Conservation (phyloP, 2,113 vertebrate species). For the Strix aluco region DNA sequence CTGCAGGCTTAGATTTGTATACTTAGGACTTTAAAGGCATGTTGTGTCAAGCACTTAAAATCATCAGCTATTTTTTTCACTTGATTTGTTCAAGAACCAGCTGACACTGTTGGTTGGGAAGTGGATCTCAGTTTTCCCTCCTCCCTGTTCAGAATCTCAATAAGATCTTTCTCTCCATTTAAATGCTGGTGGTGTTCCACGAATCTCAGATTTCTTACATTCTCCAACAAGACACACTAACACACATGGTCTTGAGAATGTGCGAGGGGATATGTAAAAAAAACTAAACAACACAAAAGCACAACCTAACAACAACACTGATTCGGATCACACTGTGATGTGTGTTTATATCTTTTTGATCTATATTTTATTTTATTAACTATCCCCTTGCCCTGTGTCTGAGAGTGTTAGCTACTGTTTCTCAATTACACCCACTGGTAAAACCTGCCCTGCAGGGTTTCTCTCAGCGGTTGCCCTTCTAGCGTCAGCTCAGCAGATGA, state of each 20-base stretch:
- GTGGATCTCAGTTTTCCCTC: background rate
- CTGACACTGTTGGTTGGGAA: background rate
- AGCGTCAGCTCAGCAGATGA: constrained; percentile 62
- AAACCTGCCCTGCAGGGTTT: constrained; percentile 62
- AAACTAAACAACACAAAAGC: background rate
- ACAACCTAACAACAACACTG: background rate
- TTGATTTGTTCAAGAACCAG: background rate
- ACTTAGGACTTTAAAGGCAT: background rate
- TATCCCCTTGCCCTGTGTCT: constrained; percentile 44
- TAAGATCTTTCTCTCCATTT: background rate
- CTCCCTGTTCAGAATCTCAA: background rate
- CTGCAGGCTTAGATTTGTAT: background rate
- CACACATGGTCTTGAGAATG: constrained; percentile 4
- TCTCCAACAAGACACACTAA: background rate
- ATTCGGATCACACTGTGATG: constrained; percentile 40
- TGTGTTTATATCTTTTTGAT: constrained; percentile 68
- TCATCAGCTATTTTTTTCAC: background rate
- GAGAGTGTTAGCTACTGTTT: constrained; percentile 61
- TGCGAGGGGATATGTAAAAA: background rate
- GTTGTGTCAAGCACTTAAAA: background rate
- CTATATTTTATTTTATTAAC: constrained; percentile 71
- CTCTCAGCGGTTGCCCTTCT: constrained; percentile 58
- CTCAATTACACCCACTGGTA: constrained; percentile 68
- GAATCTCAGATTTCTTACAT: constrained; percentile 2
- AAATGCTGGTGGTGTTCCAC: background rate